Evolutionary conservation across 2,888 invertebrate species (phyloP), one percentile per base, ranked within the genome.

Genomic region (Diarsia dahlii): DNA sequence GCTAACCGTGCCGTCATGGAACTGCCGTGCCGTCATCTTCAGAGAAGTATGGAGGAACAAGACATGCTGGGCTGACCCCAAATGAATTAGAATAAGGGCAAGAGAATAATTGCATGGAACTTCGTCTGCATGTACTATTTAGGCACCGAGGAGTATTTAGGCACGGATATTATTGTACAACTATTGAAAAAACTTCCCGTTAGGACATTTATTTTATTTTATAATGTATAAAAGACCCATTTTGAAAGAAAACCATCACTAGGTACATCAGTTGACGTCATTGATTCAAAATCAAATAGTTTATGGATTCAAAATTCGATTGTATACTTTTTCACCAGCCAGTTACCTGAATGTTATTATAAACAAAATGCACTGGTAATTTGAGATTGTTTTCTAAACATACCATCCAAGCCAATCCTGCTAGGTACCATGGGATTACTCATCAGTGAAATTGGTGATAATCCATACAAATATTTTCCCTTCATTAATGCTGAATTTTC

Each of bases 301-400:
- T 45, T 18, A 56, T 3, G 18, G 46, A 34, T 71, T 72, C 28
- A 48, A 72, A 48, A 23, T 34, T n/a, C 34, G 10, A 71, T 72
- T 48, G 46, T 48, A 13, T 23, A 18, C 20, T 54, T 72, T 20
- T 39, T 18, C 15, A 39, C 20, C 0, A 0, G 15, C n/a, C 28
- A 34, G 65, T 2, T 62, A 71, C 28, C 20, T 12, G 3, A 10
- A 28, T 39, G 4, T 50, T 73, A 39, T 72, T 50, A 9, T 45
- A 39, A 73, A 45, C 45, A n/a, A 45, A 18, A 48, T 15, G 23
- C 12, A 0, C 6, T 8, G 0, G 20, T 52, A 52, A 52, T 52
- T 52, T 70, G 10, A 39, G 3, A 10, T 28, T 46, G 15, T 46
- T 46, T 67, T 28, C 13, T 67, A 46, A 34, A 68, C 15, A 34